Conservation (phyloP, 2,113 vertebrate species). For the Dendrocopos noguchii region DNA sequence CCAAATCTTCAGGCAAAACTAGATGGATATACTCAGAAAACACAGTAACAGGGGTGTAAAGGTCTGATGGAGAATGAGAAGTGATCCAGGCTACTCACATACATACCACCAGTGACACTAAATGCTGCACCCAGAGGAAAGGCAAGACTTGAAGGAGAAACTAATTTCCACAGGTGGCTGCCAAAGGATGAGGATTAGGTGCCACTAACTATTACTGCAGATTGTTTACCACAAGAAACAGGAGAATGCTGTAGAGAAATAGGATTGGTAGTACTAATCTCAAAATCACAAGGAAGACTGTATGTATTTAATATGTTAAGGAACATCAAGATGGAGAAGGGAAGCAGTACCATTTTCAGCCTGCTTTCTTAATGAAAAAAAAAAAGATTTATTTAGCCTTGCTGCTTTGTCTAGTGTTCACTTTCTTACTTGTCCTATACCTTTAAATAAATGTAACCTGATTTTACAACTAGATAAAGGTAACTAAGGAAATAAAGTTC, state of each 20-base stretch:
- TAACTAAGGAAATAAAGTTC: neutral
- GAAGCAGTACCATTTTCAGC: neutral
- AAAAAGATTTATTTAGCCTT: neutral
- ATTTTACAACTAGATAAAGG: neutral
- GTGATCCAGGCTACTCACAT: neutral
- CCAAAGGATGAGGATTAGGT: neutral
- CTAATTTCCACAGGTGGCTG: neutral
- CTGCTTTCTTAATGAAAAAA: neutral
- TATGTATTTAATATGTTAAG: neutral
- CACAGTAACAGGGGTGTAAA: neutral
- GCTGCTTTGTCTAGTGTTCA: neutral
- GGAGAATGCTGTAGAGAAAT: neutral
- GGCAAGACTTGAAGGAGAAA: neutral
- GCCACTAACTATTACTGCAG: neutral
- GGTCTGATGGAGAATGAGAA: neutral
- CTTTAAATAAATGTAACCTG: neutral
- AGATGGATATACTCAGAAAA: neutral
- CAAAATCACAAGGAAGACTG: neutral
- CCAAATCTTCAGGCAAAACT: neutral
- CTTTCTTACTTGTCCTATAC: neutral
- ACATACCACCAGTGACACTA: neutral
- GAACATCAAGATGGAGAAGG: accelerated
- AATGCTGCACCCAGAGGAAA: neutral
- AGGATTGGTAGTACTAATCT: neutral
- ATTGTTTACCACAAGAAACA: neutral